Evolutionary conservation across 2,888 invertebrate genomes (phyloP), one percentile per base, ranked within the genome.

Genomic region (Hymenopus coronatus): DNA sequence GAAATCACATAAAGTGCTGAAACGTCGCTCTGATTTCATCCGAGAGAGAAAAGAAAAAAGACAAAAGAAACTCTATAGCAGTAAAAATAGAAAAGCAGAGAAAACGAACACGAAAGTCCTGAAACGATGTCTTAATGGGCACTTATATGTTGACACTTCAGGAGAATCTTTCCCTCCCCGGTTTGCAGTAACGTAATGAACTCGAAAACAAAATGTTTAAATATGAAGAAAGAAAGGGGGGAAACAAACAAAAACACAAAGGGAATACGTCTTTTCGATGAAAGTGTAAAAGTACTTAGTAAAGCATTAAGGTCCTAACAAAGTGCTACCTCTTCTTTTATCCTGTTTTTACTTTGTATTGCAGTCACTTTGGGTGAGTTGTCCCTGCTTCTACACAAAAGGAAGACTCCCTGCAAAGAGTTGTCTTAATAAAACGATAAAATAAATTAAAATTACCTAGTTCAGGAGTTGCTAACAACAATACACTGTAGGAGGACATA

Each of bases 1-100:
- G 89, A 87, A 89, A 89, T 89, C 89, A 89, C 28, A 87, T 89
- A 86, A 89, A 85, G 86, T 82, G 87, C 40, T 87, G 89, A 86
- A 89, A 89, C 87, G 89, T 89, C 89, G 83, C 82, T 46, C 33
- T 87, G 87, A 87, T 89, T 87, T 28, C 87, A 83, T 89, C 87
- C 54, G 87, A 84, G 83, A 83, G 7, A 15, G 27, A 70, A 81
- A 84, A 83, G 84, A 84, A 7, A 88, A 30, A 33, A 28, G 40
- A 20, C 20, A 84, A 84, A n/a, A 9, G 28, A 3, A 54, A 28
- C 1, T 54, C 28, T 40, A 28, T 84, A 27, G 1, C 7, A 83
- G 28, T 40, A 54, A 46, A 30, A 28, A 28, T n/a, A 88, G 12
- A 70, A 88, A 88, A 70, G 20, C 25, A 70, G 20, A 70, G 54